Evolutionary conservation across 2,888 invertebrate genomes (phyloP).

Genomic region (Drosophila nr. fundita): DNA sequence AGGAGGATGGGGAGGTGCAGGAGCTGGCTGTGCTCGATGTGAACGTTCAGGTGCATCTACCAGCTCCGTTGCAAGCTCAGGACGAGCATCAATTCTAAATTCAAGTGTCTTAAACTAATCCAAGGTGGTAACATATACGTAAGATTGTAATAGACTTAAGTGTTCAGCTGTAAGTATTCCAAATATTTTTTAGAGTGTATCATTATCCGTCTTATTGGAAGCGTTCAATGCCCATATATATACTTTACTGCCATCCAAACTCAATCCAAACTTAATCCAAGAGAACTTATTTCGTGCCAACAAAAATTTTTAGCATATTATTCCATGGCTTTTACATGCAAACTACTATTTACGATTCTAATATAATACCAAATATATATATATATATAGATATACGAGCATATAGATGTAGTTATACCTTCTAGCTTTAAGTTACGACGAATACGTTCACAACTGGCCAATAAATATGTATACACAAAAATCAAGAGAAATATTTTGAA

Average conservation of each 20-base stretch:
- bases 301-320: slow-evolving; percentile 26
- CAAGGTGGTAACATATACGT: slow-evolving; percentile 45
- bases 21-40: slow-evolving; percentile 30
- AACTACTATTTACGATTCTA: slow-evolving; percentile 23
- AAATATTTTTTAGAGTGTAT: slow-evolving; percentile 34
- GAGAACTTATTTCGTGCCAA: slow-evolving; percentile 57
- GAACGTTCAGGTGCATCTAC: slow-evolving; percentile 46
- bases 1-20: slow-evolving; percentile 21
- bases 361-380: slow-evolving; percentile 1
- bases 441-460: slow-evolving; percentile 61
- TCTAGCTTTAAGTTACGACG: slow-evolving; percentile 36
- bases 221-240: slow-evolving; percentile 24
- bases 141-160: slow-evolving; percentile 48
- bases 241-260: slow-evolving; percentile 66
- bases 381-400: not conserved
- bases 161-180: slow-evolving; percentile 44
- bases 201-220: slow-evolving; percentile 58
- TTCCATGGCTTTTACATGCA: slow-evolving; percentile 55
- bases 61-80: slow-evolving; percentile 30
- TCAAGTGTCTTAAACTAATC: slow-evolving; percentile 62
- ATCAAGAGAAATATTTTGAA: not conserved
- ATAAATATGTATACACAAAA: slow-evolving; percentile 58
- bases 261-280: slow-evolving; percentile 32
- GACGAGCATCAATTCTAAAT: slow-evolving; percentile 68
- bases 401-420: slow-evolving; percentile 23